Evolutionary conservation across 1,140 invertebrate species (phyloP).

Genomic region (Phocides pigmalion): DNA sequence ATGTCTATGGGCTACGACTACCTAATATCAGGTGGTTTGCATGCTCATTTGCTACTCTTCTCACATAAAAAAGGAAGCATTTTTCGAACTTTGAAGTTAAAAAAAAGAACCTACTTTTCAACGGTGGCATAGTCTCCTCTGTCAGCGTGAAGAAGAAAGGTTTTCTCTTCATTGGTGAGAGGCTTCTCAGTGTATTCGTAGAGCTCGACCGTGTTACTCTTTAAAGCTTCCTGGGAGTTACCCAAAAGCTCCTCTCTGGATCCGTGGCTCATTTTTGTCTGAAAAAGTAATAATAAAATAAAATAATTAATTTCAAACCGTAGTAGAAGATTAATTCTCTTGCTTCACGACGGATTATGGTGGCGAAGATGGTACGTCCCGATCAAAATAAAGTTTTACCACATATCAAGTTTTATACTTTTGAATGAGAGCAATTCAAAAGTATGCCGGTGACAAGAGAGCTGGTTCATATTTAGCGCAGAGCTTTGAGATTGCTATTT

Average conservation of each 20-base stretch:
- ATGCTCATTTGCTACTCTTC: no score
- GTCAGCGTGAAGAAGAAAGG: constrained; percentile 93
- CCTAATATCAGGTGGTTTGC: no score
- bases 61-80: no score
- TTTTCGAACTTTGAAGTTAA: not conserved
- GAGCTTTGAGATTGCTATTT: no score
- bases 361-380: no score
- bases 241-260: constrained; percentile 79
- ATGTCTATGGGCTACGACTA: no score
- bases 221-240: constrained; percentile 66
- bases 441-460: no score
- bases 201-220: constrained; percentile 69
- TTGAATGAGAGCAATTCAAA: no score
- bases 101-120: constrained; percentile 85
- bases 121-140: constrained; percentile 94
- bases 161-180: constrained; percentile 92
- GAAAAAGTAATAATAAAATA: constrained; percentile 36
- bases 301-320: not conserved
- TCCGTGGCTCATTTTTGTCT: constrained; percentile 74
- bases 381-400: no score
- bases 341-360: no score
- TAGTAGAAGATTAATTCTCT: not conserved
- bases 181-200: constrained; percentile 84
- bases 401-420: no score
- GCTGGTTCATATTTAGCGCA: no score